Conservation (phyloP, 2,113 vertebrate species). For the Strix aluco region DNA sequence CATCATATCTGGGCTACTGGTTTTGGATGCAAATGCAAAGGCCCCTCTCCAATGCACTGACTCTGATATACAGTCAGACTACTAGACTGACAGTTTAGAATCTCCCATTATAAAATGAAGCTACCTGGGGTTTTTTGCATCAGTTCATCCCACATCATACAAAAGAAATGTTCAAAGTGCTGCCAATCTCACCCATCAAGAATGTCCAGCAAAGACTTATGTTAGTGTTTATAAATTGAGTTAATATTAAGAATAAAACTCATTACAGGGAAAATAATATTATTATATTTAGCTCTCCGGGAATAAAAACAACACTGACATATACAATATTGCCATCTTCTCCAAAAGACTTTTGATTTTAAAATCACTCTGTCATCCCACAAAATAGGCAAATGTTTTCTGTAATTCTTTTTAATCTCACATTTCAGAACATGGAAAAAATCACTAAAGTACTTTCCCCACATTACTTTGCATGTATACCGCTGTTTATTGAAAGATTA, state of each 20-base stretch:
- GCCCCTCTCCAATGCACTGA: neutral
- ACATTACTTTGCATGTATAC: neutral
- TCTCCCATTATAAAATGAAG: neutral
- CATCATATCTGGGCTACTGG: neutral
- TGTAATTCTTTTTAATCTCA: neutral
- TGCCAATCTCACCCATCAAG: neutral
- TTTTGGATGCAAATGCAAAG: neutral
- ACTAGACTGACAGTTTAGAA: neutral
- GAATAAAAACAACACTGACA: neutral
- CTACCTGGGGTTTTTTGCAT: neutral
- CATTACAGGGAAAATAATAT: neutral
- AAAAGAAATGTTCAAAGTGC: neutral
- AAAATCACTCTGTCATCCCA: constrained; percentile 16
- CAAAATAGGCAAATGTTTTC: constrained; percentile 8
- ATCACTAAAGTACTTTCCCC: neutral
- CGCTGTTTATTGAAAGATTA: constrained; percentile 18
- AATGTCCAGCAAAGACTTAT: neutral
- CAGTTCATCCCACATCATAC: neutral
- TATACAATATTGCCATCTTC: neutral
- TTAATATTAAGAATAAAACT: neutral
- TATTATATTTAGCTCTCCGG: neutral
- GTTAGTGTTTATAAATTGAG: neutral
- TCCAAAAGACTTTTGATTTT: neutral
- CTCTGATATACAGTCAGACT: neutral
- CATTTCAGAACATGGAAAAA: neutral